Percentiles rank a stretch among this genome's conserved stretches.
Conservation (phyloP, 2,113 vertebrate genomes). For the Naja naja region DNA sequence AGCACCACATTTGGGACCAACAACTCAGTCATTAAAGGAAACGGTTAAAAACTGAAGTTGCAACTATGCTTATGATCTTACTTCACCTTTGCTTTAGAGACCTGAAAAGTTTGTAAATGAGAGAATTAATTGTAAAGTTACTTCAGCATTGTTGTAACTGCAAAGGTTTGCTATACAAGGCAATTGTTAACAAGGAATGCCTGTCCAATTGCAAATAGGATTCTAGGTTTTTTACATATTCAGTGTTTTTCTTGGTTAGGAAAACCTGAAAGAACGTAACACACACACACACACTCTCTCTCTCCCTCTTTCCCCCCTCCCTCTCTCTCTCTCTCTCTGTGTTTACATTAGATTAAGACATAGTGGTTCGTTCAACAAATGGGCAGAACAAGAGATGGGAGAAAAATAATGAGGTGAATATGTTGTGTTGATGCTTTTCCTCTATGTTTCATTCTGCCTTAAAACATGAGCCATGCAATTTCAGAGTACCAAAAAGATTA, state of each 20-base stretch:
- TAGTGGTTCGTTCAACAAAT: neutral
- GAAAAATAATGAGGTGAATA: neutral
- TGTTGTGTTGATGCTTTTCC: neutral
- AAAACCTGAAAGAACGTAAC: neutral
- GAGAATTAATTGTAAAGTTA: neutral
- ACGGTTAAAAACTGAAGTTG: neutral
- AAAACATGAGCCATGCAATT: neutral
- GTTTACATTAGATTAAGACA: neutral
- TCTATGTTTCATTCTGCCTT: neutral
- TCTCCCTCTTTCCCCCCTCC: no score
- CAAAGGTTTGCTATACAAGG: neutral
- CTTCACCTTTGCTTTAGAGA: neutral
- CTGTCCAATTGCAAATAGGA: neutral
- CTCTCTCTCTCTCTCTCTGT: no score
- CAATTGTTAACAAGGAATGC: neutral
- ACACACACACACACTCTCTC: no score
- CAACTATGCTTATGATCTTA: neutral
- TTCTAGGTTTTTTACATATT: neutral
- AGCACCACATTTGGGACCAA: neutral
- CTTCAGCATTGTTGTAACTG: neutral
- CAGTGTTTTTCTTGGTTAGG: neutral
- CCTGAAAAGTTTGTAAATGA: neutral
- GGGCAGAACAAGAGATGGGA: neutral
- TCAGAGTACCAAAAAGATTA: no score
- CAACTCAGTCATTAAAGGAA: neutral